phyloP scores from a whole-genome alignment of 1,140 invertebrate genomes.

The Onthophagus taurus region DNA sequence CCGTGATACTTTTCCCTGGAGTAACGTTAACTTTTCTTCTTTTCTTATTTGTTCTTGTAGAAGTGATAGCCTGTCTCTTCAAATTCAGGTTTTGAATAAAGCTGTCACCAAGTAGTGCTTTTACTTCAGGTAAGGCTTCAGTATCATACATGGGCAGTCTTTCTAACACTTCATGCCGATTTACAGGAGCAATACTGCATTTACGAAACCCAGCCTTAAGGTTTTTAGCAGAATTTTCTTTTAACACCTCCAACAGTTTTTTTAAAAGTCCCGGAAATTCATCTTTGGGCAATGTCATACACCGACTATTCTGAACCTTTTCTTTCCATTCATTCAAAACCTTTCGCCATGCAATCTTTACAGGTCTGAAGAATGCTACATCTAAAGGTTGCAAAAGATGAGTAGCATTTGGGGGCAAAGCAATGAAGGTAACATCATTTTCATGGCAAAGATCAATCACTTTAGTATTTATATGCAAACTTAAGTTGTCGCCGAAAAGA shows the following conservation, averaged over 20 bases:
- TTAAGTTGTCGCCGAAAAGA: constrained; percentile 10
- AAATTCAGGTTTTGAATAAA: constrained; percentile 4
- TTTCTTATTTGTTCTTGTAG: background rate
- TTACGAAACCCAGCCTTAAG: constrained; percentile 6
- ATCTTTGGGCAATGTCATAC: background rate
- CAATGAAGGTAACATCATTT: constrained; percentile 10
- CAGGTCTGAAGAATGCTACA: constrained; percentile 33
- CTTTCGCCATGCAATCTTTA: constrained; percentile 34
- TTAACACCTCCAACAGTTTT: background rate
- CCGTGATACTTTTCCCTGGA: background rate
- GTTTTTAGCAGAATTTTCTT: constrained; percentile 1
- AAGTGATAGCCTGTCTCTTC: background rate
- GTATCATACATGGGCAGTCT: background rate
- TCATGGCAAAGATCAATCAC: constrained; percentile 1
- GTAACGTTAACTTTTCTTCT: constrained; percentile 1
- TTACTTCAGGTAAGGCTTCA: background rate
- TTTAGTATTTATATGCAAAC: background rate
- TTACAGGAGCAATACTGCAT: background rate
- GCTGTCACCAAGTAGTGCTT: background rate
- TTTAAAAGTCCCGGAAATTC: constrained; percentile 10
- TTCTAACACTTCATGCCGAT: constrained; percentile 5
- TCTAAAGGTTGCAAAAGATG: constrained; percentile 35
- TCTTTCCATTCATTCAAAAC: constrained; percentile 30
- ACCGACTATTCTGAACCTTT: background rate
- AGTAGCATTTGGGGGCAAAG: constrained; percentile 35